Evolutionary conservation across 2,113 vertebrate genomes (phyloP).

Genomic region (Thermophis baileyi): DNA sequence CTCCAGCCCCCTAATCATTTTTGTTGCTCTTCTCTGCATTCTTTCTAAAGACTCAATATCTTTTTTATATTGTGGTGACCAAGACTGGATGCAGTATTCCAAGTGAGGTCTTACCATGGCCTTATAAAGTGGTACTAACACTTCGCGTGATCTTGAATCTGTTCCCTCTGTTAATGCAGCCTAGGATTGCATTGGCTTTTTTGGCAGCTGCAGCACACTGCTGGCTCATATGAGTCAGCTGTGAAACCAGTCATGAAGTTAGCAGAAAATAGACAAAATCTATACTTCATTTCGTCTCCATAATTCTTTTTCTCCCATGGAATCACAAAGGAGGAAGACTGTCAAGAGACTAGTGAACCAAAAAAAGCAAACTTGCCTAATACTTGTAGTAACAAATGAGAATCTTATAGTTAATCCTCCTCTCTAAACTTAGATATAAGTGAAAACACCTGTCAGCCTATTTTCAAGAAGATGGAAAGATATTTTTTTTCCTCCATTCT

Average conservation of each 20-base stretch:
- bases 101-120: too few relatives aligned
- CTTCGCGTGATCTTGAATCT: too few relatives aligned
- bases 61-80: conserved; percentile 37
- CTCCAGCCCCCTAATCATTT: too few relatives aligned
- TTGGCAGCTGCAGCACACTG: too few relatives aligned
- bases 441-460: neutral
- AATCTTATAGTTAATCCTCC: neutral
- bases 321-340: neutral
- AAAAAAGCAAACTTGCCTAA: too few relatives aligned
- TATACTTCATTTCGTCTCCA: neutral
- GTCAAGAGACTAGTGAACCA: neutral
- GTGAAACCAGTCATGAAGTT: conserved; percentile 58
- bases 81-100: too few relatives aligned
- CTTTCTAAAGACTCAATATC: too few relatives aligned
- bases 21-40: too few relatives aligned
- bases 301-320: neutral
- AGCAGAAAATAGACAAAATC: neutral
- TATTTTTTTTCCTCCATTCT: neutral
- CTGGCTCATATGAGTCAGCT: conserved; percentile 43
- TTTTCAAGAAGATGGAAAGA: neutral
- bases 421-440: neutral
- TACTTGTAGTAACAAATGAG: neutral
- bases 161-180: too few relatives aligned
- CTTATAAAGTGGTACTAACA: too few relatives aligned
- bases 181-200: too few relatives aligned